Base-by-base conservation (phyloP, 2,797 vertebrate genomes). In the Typhlichthys subterraneus region DNA sequence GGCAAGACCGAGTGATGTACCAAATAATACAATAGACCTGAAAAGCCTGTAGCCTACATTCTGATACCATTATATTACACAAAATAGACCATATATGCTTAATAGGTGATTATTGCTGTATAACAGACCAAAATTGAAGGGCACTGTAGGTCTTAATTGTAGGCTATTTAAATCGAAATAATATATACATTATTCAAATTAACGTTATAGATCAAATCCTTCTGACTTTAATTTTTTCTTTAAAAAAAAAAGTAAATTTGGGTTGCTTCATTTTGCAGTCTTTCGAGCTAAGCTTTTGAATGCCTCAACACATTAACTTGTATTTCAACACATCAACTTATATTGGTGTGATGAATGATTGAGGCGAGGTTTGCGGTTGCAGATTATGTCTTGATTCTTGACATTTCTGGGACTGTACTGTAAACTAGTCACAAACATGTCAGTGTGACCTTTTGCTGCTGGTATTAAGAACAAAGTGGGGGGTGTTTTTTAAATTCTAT, bases 1-100 rank as follows among this genome's bases (percentile, higher is more conserved):
- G 77, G 76, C 67, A 69, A 80, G 79, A 80, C 80, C 82, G 62
- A 78, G 63, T 79, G 69, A 60, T 73, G 77, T 71, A 75, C 31
- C 60, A 38, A 53, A 45, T 59, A 51, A 63, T 42, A 57, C 46
- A 50, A 57, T 57, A 66, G 49, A 61, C 67, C 65, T 47, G 61
- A 65, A 61, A 67, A 57, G 55, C 59, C 67, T 48, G 62, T 48
- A 57, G 23, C 23, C 23, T 42, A 60, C 63, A 65, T 82, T 67
- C 77, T 72, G 57, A 69, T 76, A 75, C 65, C 73, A 68, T 8
- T 68, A 68, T 73, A 68, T 8, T 69, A 68, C 57, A 61, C 58
- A 4, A 55, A 65, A 60, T 65, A 77, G 81, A 83, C 67, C 82
- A 70, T 45, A 60, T 52, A 52, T 80, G 65, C 81, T 86, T 70